Conservation (phyloP, 2,797 vertebrate species). For the Sebastes dallii region DNA sequence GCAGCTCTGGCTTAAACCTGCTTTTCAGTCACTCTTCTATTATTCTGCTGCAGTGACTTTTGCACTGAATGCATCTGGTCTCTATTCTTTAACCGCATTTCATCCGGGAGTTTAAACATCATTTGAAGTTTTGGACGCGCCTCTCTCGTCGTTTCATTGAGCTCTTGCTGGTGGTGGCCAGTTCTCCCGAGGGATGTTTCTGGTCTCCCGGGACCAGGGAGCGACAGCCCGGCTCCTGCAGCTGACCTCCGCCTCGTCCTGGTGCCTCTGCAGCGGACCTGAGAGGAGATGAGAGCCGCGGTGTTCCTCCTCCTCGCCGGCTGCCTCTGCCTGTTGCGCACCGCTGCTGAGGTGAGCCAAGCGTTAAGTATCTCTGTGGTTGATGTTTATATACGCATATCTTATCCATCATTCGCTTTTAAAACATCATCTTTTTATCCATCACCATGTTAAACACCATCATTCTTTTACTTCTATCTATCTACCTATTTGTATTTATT, state of each 20-base stretch:
- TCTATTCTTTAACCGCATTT: background rate
- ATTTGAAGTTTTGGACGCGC: background rate
- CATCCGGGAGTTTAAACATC: background rate
- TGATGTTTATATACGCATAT: too few species aligned
- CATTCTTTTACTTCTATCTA: too few species aligned
- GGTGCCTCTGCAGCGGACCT: constrained; percentile 76
- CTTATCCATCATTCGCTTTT: too few species aligned
- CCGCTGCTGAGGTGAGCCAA: constrained; percentile 85
- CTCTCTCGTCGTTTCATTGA: background rate
- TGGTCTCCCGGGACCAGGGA: constrained; percentile 84
- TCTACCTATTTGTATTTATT: too few species aligned
- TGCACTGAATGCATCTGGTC: background rate
- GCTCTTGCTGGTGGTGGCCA: constrained; percentile 43
- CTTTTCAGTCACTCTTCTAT: too few species aligned
- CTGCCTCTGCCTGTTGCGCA: constrained; percentile 86
- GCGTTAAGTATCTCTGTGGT: too few species aligned
- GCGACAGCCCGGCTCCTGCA: constrained; percentile 87
- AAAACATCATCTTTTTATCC: too few species aligned
- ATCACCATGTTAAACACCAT: too few species aligned
- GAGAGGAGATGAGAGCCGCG: constrained; percentile 93
- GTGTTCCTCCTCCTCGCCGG: constrained; percentile 88
- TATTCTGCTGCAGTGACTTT: background rate
- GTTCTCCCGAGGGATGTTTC: constrained; percentile 88
- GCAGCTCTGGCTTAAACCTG: background rate
- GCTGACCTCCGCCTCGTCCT: constrained; percentile 80